Conservation (phyloP, 2,797 vertebrate genomes). For the Falco concolor region DNA sequence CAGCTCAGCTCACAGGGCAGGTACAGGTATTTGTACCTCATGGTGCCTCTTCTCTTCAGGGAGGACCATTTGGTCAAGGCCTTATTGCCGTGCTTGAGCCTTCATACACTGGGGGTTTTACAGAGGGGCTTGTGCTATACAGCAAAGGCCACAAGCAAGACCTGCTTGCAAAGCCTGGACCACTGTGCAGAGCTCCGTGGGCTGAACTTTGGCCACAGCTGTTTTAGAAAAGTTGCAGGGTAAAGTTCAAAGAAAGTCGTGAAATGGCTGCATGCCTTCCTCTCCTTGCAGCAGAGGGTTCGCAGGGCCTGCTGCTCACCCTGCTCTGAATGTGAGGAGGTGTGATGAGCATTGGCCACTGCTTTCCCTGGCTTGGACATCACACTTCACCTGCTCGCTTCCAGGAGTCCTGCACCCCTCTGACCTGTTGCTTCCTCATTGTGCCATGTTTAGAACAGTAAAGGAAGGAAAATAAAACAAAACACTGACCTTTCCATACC, state of each 20-base stretch:
- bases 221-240: not conserved
- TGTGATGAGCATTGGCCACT: not conserved
- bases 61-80: not conserved
- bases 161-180: not conserved
- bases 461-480: not conserved
- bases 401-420: not conserved
- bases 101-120: not conserved
- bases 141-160: not conserved
- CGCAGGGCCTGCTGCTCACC: not conserved
- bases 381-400: not conserved
- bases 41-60: not conserved
- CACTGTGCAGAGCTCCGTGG: fast-evolving
- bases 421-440: not conserved
- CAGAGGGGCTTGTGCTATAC: not conserved
- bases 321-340: not conserved
- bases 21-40: not conserved
- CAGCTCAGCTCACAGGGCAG: not conserved
- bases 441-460: not conserved
- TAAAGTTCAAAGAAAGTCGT: not conserved
- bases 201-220: not conserved
- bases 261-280: not conserved
- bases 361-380: not conserved
- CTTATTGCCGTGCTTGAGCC: not conserved
- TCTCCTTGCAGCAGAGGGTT: not conserved
- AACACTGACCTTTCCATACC: not conserved